Evolutionary conservation across 1,140 invertebrate species (phyloP), one percentile per base, ranked within the genome.

Genomic region (Polypedilum vanderplanki): DNA sequence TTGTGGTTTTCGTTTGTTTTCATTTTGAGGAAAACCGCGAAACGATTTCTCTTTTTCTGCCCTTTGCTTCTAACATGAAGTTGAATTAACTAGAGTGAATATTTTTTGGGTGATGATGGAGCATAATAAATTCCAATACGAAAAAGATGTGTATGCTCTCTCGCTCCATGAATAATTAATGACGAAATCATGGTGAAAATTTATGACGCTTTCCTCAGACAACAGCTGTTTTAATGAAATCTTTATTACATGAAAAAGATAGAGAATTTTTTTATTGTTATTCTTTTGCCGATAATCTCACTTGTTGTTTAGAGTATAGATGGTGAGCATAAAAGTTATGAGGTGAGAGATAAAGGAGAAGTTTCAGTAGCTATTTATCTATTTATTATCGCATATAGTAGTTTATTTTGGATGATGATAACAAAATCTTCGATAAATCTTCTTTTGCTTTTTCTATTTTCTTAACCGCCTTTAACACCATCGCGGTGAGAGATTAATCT

Each of bases 141-240:
- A 33, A 33, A 33, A 33, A 33, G 24, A 33, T 33, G 24, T 33
- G 24, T 33, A 33, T 33, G 24, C 24, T 33, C 24, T 33, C 24
- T 57, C 46, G 46, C n/a, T 4, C 46, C 12, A 57, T 57, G 46
- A 57, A 57, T 57, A 57, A 57, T 57, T 57, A 57, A 57, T 57
- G 46, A 57, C 46, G 46, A 57, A 57, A 57, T 57, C 46, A 57
- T 57, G 46, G 46, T 57, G 46, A 57, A 57, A 57, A 57, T 57
- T 57, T 57, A 57, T 57, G 46, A 57, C n/a, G 46, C 46, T n/a
- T 57, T 57, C 46, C 15, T 57, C 46, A 57, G 46, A 57, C 46
- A 57, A 57, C 46, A 57, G 46, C 46, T 57, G 46, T 57, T 57
- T 57, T 57, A 57, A 57, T 57, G 46, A 57, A 57, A 57, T 57